phyloP scores from a whole-genome alignment of 2,113 vertebrate genomes.

The Pseudorhombus dupliciocellatus region DNA sequence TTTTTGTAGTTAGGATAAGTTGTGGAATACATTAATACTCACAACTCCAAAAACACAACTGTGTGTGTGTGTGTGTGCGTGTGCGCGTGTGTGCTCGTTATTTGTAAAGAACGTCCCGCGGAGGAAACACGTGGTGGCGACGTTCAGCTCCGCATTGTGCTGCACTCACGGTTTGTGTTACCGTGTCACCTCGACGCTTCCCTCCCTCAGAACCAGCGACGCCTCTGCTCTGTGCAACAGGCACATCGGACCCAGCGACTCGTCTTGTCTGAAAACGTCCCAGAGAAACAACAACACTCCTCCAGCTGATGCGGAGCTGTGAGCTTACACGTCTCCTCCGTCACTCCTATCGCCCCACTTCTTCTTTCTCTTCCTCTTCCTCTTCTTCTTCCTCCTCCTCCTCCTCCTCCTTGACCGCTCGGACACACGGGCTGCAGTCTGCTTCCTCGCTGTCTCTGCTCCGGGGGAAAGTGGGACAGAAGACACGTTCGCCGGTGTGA shows the following conservation, averaged over 20 bases:
- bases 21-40: no score
- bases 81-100: not conserved
- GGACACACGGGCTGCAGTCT: not conserved
- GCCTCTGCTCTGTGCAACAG: not conserved
- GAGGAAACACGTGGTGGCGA: constrained; percentile 7
- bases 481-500: constrained; percentile 8
- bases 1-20: no score
- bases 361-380: no score
- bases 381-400: no score
- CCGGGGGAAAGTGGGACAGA: not conserved
- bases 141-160: not conserved
- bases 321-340: constrained; percentile 9
- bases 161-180: not conserved
- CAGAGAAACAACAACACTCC: not conserved
- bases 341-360: not conserved
- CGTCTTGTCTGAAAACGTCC: not conserved
- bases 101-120: not conserved
- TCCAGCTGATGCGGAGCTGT: not conserved
- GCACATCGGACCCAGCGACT: not conserved
- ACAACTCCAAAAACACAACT: no score
- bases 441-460: no score
- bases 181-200: not conserved
- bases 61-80: not conserved
- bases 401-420: no score
- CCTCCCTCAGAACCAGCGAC: not conserved